Base-by-base conservation (phyloP, 2,797 vertebrate species). In the Pipistrellus pipistrellus region DNA sequence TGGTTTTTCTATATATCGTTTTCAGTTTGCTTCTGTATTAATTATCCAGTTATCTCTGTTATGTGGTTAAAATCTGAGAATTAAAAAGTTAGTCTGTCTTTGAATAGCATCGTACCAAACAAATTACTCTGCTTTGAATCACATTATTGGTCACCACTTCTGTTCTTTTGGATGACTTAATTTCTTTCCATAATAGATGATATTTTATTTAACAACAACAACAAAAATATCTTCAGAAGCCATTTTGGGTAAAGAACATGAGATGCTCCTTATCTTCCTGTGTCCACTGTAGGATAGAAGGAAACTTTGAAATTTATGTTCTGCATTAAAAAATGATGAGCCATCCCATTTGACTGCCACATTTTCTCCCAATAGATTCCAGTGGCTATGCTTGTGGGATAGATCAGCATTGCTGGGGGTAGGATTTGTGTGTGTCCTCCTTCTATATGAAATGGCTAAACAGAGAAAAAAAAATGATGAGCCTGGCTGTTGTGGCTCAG, bases 131-230 rank as follows among this genome's bases (percentile, higher is more conserved):
- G 18, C 76, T 85, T 59, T 64, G 7, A 88, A 90, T 21, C 41
- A 75, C 20, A 66, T 53, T 71, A 55, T 30, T 87, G 66, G 15
- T 12, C n/a, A 73, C 27, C 4, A 44, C 8, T 88, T 80, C n/a
- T 86, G 62, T 84, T 32, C 12, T 15, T 69, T 0, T 64, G 15
- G 32, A 90, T 72, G 8, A 3, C 38, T 68, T 46, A 27, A 20
- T 80, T 91, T 91, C 20, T 90, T 46, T 87, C 76, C 32, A 78
- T 71, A 78, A 32, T 18, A 32, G 8, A 75, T 78, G 8, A 82
- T 48, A 53, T 88, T 93, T 64, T 8, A 66, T 73, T 92, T 82
- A 75, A 62, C 20, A 68, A 64, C 46, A 51, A 51, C 14, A 8
- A 32, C 38, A 32, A 32, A 44, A 69, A 23, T 57, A 44, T 55